Evolutionary conservation across 2,113 vertebrate species (phyloP).

Genomic region (Bothrops jararaca): DNA sequence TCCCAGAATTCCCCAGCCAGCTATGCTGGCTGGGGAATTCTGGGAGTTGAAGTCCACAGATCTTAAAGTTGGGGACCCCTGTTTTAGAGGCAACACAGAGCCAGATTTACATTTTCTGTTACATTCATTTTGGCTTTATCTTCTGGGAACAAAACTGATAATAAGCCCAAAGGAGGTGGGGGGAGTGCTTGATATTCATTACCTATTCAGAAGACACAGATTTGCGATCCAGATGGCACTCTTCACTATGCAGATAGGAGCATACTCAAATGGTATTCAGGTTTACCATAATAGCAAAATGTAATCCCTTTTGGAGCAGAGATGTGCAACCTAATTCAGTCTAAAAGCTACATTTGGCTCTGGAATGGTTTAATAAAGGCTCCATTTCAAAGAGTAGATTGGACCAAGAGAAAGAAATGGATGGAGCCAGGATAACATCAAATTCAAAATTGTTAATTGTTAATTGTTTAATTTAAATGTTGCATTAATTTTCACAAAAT

Average conservation of each 20-base stretch:
- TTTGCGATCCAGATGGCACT: neutral
- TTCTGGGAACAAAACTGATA: neutral
- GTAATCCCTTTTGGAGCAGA: neutral
- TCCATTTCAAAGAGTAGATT: neutral
- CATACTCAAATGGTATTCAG: neutral
- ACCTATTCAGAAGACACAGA: slow-evolving; percentile 8
- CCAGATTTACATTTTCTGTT: neutral
- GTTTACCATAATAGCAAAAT: neutral
- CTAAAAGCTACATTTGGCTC: neutral
- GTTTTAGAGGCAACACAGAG: slow-evolving; percentile 19
- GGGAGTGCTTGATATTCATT: neutral
- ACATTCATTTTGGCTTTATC: neutral
- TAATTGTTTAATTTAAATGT: neutral
- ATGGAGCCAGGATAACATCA: neutral
- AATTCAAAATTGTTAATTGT: neutral
- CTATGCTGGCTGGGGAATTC: too few relatives aligned
- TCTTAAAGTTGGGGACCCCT: neutral
- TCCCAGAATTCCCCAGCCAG: too few relatives aligned
- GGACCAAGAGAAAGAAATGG: neutral
- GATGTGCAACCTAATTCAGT: neutral
- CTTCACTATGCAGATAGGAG: neutral
- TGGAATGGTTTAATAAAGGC: neutral
- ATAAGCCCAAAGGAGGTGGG: neutral
- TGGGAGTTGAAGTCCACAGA: too few relatives aligned
- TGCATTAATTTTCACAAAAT: neutral